Base-by-base conservation (phyloP, 2,797 vertebrate genomes). In the Lithobates sylvaticus region DNA sequence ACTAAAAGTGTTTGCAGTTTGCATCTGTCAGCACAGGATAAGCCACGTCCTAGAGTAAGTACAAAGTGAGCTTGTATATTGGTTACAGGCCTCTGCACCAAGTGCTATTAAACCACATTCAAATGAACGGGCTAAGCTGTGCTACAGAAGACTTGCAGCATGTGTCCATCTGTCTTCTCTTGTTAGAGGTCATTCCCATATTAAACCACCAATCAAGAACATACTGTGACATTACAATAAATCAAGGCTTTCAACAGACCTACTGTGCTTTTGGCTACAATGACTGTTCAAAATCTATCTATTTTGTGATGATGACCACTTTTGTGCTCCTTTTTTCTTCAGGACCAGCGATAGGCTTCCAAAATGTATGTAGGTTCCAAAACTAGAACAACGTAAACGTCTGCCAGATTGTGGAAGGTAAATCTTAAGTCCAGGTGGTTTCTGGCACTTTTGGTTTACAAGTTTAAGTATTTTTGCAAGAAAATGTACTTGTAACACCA, bases 11-110 rank as follows among this genome's bases (percentile, higher is more conserved):
- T 75, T 64, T 87, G 54, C 21, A 70, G 68, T 67, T 78, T 69
- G 54, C 71, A 67, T 87, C 80, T 87, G 86, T 83, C 86, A 84
- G 26, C 81, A 87, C 67, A 54, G 81, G 70, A 78, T 87, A 83
- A 87, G 64, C 36, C 61, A 18, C 5, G 75, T 78, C 29, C 75
- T 87, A 78, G 68, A 27, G 61, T 68, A 12, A 69, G 85, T 71
- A 87, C 85, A 87, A 82, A 76, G 84, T 86, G 80, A 83, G 61
- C 54, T 61, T n/a, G 64, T 27, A 61, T 83, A 86, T 83, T 83
- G 23, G 69, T 86, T 86, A 83, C 85, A 87, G 75, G 6, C 76
- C n/a, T 77, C 29, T 78, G 80, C 80, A 83, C 67, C 9, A 26
- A 65, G 75, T 83, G 67, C 64, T 65, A 50, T 34, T 67, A 73